These are phyloP conservation scores for Rhizoglyphus robini DNA, from an alignment of 1,140 invertebrate genomes.

Conservation along the genomic window DNA sequence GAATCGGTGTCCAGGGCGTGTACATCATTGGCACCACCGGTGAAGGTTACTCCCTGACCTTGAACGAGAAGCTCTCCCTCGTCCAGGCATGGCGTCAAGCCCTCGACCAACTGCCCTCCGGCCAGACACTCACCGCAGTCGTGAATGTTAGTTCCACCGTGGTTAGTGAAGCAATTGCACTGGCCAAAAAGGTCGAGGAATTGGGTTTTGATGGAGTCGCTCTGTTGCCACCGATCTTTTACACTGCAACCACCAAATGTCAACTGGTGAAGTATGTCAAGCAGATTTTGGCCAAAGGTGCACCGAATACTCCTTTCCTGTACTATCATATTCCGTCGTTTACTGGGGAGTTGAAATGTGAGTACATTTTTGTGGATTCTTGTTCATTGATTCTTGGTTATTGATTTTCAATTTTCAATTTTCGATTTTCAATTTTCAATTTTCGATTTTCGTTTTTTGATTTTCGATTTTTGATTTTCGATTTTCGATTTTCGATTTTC, in stretches of 20 bases:
- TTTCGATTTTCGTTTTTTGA: background rate
- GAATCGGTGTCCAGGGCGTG: slow-evolving; percentile 15
- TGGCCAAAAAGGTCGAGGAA: slow-evolving; percentile 54
- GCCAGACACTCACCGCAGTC: background rate
- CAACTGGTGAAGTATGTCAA: slow-evolving; percentile 55
- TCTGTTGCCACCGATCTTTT: slow-evolving; percentile 60
- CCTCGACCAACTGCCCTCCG: slow-evolving; percentile 26
- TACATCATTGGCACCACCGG: slow-evolving; percentile 49
- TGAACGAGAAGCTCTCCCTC: slow-evolving; percentile 51
- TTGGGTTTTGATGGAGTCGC: slow-evolving; percentile 54
- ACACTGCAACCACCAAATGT: slow-evolving; percentile 46
- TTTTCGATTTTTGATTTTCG: background rate
- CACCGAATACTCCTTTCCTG: slow-evolving; percentile 59
- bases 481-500: no score
- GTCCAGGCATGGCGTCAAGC: slow-evolving; percentile 51
- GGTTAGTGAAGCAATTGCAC: background rate
- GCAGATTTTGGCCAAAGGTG: slow-evolving; percentile 45
- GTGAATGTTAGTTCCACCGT: slow-evolving; percentile 12
- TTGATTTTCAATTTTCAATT: no score
- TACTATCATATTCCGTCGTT: slow-evolving; percentile 65
- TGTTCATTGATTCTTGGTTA: no score
- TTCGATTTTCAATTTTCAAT: no score
- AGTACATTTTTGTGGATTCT: slow-evolving; percentile 27
- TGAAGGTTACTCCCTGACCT: slow-evolving; percentile 54
- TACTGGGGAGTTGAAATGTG: slow-evolving; percentile 51